Base-by-base conservation (phyloP, 2,888 invertebrate genomes). In the Gastrophysa polygoni region DNA sequence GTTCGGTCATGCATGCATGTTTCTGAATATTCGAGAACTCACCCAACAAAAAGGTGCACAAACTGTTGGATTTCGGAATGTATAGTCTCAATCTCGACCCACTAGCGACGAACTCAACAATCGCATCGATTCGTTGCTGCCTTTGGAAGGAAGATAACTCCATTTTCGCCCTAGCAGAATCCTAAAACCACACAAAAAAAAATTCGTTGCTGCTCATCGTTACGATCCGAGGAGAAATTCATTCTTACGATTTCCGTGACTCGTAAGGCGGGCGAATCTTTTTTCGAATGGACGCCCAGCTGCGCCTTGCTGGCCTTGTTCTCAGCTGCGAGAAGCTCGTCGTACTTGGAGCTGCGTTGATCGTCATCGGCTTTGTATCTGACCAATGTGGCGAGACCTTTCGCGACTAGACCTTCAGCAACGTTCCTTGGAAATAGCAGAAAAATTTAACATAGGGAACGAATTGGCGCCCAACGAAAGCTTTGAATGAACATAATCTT, bases 61-160 rank as follows among this genome's bases (percentile, higher is more conserved):
- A 85, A 70, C 96, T 95, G 59, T 95, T 96, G 75, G 95, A 97
- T 80, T 96, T 95, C 1, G 97, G 95, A 70, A 99, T 89, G 82
- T 92, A 99, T 7, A 99, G 81, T 68, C 98, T 88, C 76, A 98
- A 84, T 48, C 99, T 88, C 0, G 98, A 97, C 16, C 98, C 98
- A 77, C 96, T 96, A 0, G 97, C 94, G 1, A 99, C 95, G 80
- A 97, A 99, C 80, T 99, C 99, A 2, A 98, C 97, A 11, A 95
- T 89, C 3, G 92, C 98, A 78, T 96, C 96, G 49, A 92, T 91
- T 69, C 92, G 90, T 61, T 94, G 90, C 7, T 95, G 93, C 72
- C 98, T 87, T 81, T 95, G 95, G 76, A 99, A 87, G 77, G 95
- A 94, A 48, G 97, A 95, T 78, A 98, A 86, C 83, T 97, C 97